Percentiles rank a stretch among this genome's conserved stretches.
Conservation (phyloP, 2,113 vertebrate genomes). For the Beaufortia kweichowensis region DNA sequence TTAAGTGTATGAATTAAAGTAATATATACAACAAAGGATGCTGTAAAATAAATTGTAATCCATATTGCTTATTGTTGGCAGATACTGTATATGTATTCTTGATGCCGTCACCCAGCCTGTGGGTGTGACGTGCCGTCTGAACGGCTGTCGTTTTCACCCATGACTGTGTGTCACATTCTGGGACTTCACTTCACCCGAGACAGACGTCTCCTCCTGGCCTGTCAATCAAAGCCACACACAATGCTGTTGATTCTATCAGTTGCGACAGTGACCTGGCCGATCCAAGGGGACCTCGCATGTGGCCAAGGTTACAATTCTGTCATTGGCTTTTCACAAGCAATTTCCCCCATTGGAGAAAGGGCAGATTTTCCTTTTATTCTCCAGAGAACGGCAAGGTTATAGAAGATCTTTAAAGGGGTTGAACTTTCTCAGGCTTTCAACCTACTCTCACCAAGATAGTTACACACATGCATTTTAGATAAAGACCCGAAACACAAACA, state of each 20-base stretch:
- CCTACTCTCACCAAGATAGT: conserved; percentile 8
- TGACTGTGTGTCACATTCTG: conserved; percentile 22
- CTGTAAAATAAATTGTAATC: too few species aligned
- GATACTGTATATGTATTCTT: conserved; percentile 8
- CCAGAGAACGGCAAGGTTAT: conserved; percentile 52
- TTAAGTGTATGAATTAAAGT: too few species aligned
- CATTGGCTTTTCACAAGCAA: conserved; percentile 57
- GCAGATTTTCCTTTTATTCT: conserved; percentile 53
- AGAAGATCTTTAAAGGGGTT: conserved; percentile 31
- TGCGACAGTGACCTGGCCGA: conserved; percentile 47
- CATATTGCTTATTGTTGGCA: conserved; percentile 4
- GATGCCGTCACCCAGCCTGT: conserved; percentile 12
- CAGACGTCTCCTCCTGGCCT: conserved; percentile 36
- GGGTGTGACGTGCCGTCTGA: neutral
- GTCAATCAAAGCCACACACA: conserved; percentile 51
- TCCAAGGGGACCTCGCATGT: conserved; percentile 43
- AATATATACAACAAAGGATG: too few species aligned
- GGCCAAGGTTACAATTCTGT: conserved; percentile 51
- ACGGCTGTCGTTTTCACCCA: conserved; percentile 1
- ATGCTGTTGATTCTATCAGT: conserved; percentile 54
- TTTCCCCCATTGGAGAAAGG: conserved; percentile 59
- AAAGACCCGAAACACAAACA: neutral
- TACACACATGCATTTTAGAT: neutral
- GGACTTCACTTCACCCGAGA: conserved; percentile 18
- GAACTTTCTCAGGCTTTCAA: conserved; percentile 24